Evolutionary conservation across 2,797 vertebrate genomes (phyloP).

Genomic region (Rhabdophis nuchalis): DNA sequence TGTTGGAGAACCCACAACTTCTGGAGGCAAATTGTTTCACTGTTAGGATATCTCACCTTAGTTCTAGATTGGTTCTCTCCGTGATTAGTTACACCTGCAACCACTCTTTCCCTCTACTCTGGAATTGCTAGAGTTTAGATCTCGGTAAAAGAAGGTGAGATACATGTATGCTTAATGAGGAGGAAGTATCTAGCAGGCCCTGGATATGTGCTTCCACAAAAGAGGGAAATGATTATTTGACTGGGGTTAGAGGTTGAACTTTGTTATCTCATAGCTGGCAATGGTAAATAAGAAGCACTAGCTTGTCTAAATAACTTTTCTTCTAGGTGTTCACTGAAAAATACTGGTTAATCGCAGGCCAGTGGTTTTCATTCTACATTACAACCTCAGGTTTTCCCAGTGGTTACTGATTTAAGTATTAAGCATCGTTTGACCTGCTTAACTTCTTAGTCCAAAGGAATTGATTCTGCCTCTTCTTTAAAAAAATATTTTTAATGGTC

Average conservation of each 20-base stretch:
- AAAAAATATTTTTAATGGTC: not conserved
- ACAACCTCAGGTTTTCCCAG: not conserved
- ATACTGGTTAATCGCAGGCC: not conserved
- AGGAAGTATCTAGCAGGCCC: not conserved
- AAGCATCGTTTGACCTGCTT: not conserved
- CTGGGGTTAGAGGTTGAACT: not conserved
- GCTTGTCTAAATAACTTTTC: not conserved
- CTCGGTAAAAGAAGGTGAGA: not conserved
- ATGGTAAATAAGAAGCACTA: not conserved
- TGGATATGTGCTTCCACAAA: not conserved
- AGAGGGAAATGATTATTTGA: not conserved
- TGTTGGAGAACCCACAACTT: not conserved
- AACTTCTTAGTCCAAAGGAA: not conserved
- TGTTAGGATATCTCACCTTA: not conserved
- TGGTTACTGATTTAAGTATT: not conserved
- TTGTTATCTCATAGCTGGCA: not conserved
- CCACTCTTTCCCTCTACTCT: not conserved
- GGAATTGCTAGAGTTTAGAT: not conserved
- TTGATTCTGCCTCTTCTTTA: not conserved
- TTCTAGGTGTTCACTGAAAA: not conserved
- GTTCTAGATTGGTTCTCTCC: not conserved
- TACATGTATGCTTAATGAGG: not conserved
- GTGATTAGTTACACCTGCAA: not conserved
- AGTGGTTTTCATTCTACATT: not conserved
- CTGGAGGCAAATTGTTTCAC: not conserved